Evolutionary conservation across 1,140 invertebrate genomes (phyloP).

Genomic region (Kradibia gibbosae): DNA sequence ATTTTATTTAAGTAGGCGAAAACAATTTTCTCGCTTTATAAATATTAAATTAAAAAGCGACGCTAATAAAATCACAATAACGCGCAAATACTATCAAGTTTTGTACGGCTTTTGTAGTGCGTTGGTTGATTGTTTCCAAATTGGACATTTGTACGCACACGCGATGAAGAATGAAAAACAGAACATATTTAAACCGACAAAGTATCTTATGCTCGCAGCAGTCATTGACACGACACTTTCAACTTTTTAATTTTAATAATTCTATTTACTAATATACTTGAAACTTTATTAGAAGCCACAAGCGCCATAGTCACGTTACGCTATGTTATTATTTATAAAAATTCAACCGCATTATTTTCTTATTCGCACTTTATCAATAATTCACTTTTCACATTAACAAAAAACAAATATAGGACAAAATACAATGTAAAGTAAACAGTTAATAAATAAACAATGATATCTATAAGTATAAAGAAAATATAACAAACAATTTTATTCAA

Average conservation of each 20-base stretch:
- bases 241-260: conserved; percentile 49
- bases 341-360: conserved; percentile 57
- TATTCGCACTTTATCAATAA: conserved; percentile 38
- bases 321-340: conserved; percentile 56
- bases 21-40: conserved; percentile 24
- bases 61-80: conserved; percentile 48
- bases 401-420: conserved; percentile 68
- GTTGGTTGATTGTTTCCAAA: conserved; percentile 27
- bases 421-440: conserved; percentile 71
- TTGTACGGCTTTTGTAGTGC: conserved; percentile 43
- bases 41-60: conserved; percentile 46
- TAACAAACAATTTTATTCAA: conserved; percentile 69
- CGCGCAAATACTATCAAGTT: conserved; percentile 48
- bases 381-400: conserved; percentile 65
- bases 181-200: conserved; percentile 40
- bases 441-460: conserved; percentile 73
- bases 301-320: conserved; percentile 58
- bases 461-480: conserved; percentile 69
- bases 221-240: conserved; percentile 35
- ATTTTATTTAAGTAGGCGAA: not conserved
- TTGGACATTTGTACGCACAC: conserved; percentile 40
- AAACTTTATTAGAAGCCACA: conserved; percentile 54
- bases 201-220: conserved; percentile 47
- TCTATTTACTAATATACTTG: conserved; percentile 53
- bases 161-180: conserved; percentile 40